phyloP scores from a whole-genome alignment of 2,113 vertebrate genomes.

The Platycercus adscitus region DNA sequence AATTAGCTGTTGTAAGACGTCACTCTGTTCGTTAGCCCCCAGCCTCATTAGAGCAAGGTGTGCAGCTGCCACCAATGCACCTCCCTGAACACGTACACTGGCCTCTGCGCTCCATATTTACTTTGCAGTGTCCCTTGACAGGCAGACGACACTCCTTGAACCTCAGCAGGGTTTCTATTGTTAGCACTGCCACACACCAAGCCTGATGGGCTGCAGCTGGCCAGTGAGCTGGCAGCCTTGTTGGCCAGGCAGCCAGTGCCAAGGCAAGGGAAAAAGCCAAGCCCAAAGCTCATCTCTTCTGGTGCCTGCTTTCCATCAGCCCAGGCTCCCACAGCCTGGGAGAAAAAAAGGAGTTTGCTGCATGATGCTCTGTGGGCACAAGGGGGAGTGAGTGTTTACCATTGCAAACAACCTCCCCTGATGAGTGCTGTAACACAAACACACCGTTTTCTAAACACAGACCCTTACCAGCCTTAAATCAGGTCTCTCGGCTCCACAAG shows the following conservation, averaged over 20 bases:
- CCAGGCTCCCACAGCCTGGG: background rate
- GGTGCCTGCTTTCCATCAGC: fast-evolving
- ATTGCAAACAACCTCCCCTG: background rate
- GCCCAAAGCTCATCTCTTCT: background rate
- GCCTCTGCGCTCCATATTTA: fast-evolving
- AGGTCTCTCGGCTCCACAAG: background rate
- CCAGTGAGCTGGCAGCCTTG: background rate
- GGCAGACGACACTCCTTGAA: background rate
- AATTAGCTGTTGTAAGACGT: background rate
- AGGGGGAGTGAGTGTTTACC: background rate
- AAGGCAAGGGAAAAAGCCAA: background rate
- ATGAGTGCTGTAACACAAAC: background rate
- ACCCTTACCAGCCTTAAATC: background rate
- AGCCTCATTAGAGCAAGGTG: fast-evolving
- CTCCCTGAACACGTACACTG: fast-evolving
- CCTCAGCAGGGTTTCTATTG: fast-evolving
- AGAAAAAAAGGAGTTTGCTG: background rate
- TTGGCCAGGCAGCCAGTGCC: background rate
- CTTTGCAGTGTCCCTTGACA: background rate
- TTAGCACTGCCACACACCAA: background rate
- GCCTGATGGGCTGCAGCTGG: background rate
- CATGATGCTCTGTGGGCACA: background rate
- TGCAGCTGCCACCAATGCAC: background rate
- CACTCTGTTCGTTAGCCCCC: background rate
- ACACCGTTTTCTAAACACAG: background rate